Conservation (phyloP, 1,140 invertebrate genomes). For the Drosophila lini region DNA sequence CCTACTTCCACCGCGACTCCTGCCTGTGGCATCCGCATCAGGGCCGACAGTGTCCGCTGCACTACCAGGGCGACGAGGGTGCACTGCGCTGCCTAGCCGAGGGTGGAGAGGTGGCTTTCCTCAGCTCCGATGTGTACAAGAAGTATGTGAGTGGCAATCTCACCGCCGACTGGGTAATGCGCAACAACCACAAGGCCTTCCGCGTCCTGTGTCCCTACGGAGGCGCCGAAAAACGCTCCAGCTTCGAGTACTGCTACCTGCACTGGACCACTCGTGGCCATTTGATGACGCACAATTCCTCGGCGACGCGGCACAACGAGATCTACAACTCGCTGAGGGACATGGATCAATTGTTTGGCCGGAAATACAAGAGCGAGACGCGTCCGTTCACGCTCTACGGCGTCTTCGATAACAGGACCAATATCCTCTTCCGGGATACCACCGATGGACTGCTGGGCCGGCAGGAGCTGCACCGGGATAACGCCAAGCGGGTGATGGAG, state of each 20-base stretch:
- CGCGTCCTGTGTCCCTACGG: slow-evolving; percentile 85
- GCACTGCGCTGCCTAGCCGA: slow-evolving; percentile 92
- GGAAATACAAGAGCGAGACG: slow-evolving; percentile 86
- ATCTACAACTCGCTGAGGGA: slow-evolving; percentile 88
- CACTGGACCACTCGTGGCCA: slow-evolving; percentile 89
- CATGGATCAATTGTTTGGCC: slow-evolving; percentile 89
- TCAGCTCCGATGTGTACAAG: slow-evolving; percentile 89
- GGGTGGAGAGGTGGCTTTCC: slow-evolving; percentile 93
- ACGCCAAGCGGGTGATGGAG: slow-evolving; percentile 70
- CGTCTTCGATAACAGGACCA: slow-evolving; percentile 86
- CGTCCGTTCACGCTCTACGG: slow-evolving; percentile 89
- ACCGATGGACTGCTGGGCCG: slow-evolving; percentile 85
- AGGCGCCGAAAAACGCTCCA: slow-evolving; percentile 73
- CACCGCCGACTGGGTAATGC: slow-evolving; percentile 60
- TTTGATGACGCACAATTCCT: slow-evolving; percentile 86
- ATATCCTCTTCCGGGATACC: slow-evolving; percentile 89
- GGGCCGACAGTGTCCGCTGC: slow-evolving; percentile 62
- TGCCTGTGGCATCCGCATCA: slow-evolving; percentile 86
- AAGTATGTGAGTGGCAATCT: slow-evolving; percentile 86
- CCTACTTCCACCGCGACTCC: slow-evolving; percentile 87
- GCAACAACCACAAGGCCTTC: slow-evolving; percentile 60
- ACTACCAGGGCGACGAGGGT: slow-evolving; percentile 86
- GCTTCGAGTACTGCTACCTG: slow-evolving; percentile 87
- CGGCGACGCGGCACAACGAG: slow-evolving; percentile 86
- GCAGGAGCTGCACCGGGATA: slow-evolving; percentile 82